Percentiles rank a stretch among this genome's conserved stretches.
These are phyloP conservation scores for Drosophila leonis DNA, from an alignment of 2,888 invertebrate genomes.

Conservation along the genomic window DNA sequence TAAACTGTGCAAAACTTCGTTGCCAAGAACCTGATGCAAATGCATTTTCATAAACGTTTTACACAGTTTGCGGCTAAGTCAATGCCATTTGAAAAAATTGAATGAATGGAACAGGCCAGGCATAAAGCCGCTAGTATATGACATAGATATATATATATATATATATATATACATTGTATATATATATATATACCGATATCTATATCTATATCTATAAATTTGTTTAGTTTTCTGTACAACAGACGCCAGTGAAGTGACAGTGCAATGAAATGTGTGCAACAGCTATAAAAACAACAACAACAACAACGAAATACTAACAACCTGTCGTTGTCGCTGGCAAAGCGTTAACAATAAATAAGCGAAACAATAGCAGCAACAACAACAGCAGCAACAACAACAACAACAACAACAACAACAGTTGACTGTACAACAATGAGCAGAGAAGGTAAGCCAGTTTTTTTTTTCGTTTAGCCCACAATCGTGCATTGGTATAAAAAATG, in stretches of 20 bases:
- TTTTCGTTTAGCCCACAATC: slow-evolving; percentile 63
- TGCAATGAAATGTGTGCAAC: slow-evolving; percentile 73
- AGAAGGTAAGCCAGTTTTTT: slow-evolving; percentile 80
- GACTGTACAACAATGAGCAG: slow-evolving; percentile 76
- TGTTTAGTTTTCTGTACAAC: slow-evolving; percentile 37
- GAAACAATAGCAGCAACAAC: slow-evolving; percentile 55
- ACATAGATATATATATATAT: not conserved
- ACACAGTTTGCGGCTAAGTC: not conserved
- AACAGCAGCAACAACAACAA: slow-evolving; percentile 36
- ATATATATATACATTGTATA: not conserved
- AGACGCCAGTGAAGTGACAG: slow-evolving; percentile 51
- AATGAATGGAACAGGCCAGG: slow-evolving; percentile 4
- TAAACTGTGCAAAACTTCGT: not conserved
- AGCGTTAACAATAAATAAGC: slow-evolving; percentile 80
- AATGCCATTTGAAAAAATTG: slow-evolving; percentile 1
- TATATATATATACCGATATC: not conserved
- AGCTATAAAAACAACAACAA: slow-evolving; percentile 38
- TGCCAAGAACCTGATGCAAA: not conserved
- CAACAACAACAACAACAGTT: slow-evolving; percentile 55
- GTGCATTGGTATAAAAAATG: slow-evolving; percentile 34
- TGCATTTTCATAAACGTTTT: slow-evolving; percentile 2
- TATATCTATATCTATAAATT: slow-evolving; percentile 16
- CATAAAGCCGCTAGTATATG: not conserved
- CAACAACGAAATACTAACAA: slow-evolving; percentile 64
- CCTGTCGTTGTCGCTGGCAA: slow-evolving; percentile 77